Evolutionary conservation across 2,888 invertebrate species (phyloP).

Genomic region (Amblyteles armatorius): DNA sequence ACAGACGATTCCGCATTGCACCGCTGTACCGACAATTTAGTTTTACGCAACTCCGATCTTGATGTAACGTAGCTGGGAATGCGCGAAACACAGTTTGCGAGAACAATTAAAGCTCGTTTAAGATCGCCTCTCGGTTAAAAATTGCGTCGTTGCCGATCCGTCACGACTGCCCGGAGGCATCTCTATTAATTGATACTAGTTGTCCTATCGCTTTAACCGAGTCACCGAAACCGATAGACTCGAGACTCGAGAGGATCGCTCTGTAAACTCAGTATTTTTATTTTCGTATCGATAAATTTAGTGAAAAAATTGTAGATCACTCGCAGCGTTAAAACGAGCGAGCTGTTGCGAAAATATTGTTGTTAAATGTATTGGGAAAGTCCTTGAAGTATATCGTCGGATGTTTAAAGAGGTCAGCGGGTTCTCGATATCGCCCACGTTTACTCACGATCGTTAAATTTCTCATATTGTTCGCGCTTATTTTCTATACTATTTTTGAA

Average conservation of each 20-base stretch:
- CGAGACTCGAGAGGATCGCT: background rate
- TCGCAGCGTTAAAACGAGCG: background rate
- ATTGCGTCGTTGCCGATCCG: conserved; percentile 44
- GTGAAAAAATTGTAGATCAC: background rate
- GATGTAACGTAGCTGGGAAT: conserved; percentile 31
- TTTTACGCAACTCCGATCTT: conserved; percentile 13
- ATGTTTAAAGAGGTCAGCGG: conserved; percentile 41
- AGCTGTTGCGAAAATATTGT: background rate
- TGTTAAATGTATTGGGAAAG: conserved; percentile 21
- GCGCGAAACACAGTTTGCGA: conserved; percentile 6
- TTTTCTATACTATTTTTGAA: background rate
- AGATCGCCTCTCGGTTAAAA: conserved; percentile 28
- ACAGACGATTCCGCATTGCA: background rate
- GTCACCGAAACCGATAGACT: background rate
- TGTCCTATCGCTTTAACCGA: conserved; percentile 6
- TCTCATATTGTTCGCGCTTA: conserved; percentile 3
- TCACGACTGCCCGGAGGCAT: background rate
- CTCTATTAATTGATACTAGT: conserved; percentile 7
- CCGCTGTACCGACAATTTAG: background rate
- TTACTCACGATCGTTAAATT: background rate
- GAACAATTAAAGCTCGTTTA: conserved; percentile 62
- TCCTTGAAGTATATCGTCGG: conserved; percentile 52
- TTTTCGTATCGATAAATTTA: background rate
- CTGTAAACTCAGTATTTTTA: background rate
- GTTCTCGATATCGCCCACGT: background rate